Conservation (phyloP, 2,888 invertebrate species). For the Cephus spinipes region DNA sequence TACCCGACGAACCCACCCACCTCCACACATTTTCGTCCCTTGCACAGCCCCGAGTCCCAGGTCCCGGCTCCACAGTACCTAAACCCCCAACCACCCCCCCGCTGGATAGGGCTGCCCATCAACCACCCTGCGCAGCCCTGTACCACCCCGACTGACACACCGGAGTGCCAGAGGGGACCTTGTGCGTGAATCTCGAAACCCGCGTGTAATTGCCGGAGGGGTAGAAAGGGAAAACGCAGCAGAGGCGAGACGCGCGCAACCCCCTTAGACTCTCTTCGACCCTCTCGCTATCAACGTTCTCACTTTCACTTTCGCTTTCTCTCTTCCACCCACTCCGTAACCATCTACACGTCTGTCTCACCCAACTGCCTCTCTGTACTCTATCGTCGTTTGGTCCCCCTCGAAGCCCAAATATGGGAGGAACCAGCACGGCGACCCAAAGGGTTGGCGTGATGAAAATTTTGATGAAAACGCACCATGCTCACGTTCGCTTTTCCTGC, state of each 20-base stretch:
- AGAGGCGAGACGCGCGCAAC: not conserved
- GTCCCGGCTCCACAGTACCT: too few relatives aligned
- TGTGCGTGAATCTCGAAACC: conserved; percentile 27
- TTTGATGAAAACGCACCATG: conserved; percentile 2
- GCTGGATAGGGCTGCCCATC: conserved; percentile 10
- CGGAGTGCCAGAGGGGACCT: conserved; percentile 19
- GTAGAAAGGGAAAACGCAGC: conserved; percentile 42
- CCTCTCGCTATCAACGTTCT: not conserved
- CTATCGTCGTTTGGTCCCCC: too few relatives aligned
- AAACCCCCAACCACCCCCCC: too few relatives aligned
- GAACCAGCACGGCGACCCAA: not conserved
- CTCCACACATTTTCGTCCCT: conserved; percentile 24
- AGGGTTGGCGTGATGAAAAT: conserved; percentile 1
- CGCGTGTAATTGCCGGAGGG: conserved; percentile 46
- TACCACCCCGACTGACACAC: conserved; percentile 11
- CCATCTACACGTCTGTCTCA: conserved; percentile 1
- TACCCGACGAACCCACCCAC: conserved; percentile 31
- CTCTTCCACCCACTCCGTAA: not conserved
- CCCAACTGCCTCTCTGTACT: not conserved
- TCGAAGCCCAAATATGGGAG: not conserved
- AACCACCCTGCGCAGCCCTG: conserved; percentile 15
- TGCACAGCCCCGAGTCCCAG: conserved; percentile 16
- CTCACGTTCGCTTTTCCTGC: not conserved
- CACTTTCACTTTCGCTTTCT: conserved; percentile 9
- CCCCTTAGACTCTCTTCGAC: conserved; percentile 11